phyloP scores from a whole-genome alignment of 2,113 vertebrate genomes.

The Campylomormyrus numenius region DNA sequence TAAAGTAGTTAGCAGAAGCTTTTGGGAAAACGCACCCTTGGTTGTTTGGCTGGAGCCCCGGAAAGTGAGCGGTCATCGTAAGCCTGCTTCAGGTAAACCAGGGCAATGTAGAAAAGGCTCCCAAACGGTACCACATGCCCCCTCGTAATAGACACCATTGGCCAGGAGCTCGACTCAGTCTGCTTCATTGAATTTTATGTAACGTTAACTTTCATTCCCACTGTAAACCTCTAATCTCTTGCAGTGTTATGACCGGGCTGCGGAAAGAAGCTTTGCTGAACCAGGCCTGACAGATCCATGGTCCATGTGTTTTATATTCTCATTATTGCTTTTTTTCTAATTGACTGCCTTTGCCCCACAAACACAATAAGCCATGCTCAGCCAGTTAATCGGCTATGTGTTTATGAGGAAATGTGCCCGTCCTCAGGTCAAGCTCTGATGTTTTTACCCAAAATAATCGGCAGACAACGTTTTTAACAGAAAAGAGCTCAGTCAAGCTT shows the following conservation, averaged over 20 bases:
- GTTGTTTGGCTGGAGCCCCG: background rate
- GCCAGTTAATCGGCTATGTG: background rate
- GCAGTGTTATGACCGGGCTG: background rate
- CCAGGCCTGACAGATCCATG: background rate
- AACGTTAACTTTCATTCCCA: background rate
- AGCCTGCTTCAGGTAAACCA: background rate
- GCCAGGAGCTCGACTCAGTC: background rate
- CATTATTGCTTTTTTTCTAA: background rate
- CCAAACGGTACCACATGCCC: background rate
- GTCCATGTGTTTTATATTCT: background rate
- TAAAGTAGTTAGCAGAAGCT: background rate
- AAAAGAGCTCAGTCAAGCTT: background rate
- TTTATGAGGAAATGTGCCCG: background rate
- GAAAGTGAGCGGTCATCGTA: background rate
- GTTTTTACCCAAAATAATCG: background rate
- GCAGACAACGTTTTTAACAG: background rate
- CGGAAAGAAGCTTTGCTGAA: background rate
- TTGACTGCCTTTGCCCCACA: background rate
- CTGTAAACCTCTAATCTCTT: background rate
- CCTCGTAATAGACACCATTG: background rate
- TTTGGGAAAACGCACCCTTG: background rate
- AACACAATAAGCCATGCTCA: background rate
- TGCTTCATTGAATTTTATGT: background rate
- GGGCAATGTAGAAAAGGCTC: background rate
- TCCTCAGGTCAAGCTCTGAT: background rate